These are phyloP conservation scores for Xanthorhoe spadicearia DNA, from an alignment of 2,888 invertebrate species.

Conservation along the genomic window DNA sequence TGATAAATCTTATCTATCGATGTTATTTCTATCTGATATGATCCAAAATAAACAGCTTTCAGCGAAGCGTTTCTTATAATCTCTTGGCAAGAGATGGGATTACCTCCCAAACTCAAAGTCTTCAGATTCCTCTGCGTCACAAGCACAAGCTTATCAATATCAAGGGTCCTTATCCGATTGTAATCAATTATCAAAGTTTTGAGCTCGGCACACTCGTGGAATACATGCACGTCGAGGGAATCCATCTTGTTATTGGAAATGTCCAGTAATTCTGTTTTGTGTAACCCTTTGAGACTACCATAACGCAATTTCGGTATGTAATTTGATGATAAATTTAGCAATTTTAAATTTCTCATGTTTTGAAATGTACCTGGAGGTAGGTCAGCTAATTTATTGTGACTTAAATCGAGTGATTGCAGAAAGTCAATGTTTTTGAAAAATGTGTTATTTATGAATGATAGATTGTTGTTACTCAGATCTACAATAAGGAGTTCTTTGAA, in stretches of 20 bases:
- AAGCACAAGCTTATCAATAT: slow-evolving; percentile 63
- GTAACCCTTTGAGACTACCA: slow-evolving; percentile 70
- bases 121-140: slow-evolving; percentile 59
- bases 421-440: slow-evolving; percentile 59
- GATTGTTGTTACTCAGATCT: slow-evolving; percentile 63
- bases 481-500: slow-evolving; percentile 61
- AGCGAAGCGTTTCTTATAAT: slow-evolving; percentile 59
- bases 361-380: slow-evolving; percentile 71
- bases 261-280: slow-evolving; percentile 67
- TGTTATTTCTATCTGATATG: slow-evolving; percentile 63
- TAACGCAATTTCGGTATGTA: slow-evolving; percentile 61
- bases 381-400: slow-evolving; percentile 61
- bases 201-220: slow-evolving; percentile 71
- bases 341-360: slow-evolving; percentile 62
- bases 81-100: slow-evolving; percentile 71
- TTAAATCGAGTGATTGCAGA: slow-evolving; percentile 67
- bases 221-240: slow-evolving; percentile 66
- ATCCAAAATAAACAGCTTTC: slow-evolving; percentile 45
- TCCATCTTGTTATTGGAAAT: slow-evolving; percentile 67
- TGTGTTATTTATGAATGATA: slow-evolving; percentile 55
- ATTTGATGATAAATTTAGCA: slow-evolving; percentile 70
- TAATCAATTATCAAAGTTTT: slow-evolving; percentile 69
- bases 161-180: slow-evolving; percentile 66
- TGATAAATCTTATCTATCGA: slow-evolving; percentile 73
- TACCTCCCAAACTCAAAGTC: slow-evolving; percentile 71